Conservation (phyloP, 92 coral and sea anemone species). For the Porites divaricata region DNA sequence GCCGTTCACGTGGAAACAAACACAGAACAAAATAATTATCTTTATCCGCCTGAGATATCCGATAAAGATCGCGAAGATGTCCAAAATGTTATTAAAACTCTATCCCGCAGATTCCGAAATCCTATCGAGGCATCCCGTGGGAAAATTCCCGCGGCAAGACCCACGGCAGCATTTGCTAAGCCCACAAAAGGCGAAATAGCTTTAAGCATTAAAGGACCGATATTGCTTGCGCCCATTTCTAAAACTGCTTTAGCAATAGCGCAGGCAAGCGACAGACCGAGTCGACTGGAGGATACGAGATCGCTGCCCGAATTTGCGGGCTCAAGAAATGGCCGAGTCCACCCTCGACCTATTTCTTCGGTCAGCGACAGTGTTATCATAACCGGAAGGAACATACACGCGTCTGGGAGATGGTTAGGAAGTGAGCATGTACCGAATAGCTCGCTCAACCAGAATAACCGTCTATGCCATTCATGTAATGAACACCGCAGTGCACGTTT, state of each 20-base stretch:
- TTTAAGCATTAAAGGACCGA: slow-evolving; percentile 66
- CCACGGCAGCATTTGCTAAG: slow-evolving; percentile 66
- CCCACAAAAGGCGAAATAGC: slow-evolving; percentile 88
- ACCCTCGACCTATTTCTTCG: slow-evolving; percentile 32
- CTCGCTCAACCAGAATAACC: neutral
- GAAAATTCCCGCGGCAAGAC: slow-evolving; percentile 22
- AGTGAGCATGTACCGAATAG: slow-evolving; percentile 9
- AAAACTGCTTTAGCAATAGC: slow-evolving; percentile 13
- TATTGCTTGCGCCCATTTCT: slow-evolving; percentile 31
- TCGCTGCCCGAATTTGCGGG: slow-evolving; percentile 11
- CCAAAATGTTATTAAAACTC: slow-evolving; percentile 45
- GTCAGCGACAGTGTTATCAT: slow-evolving; percentile 35
- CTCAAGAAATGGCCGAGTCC: slow-evolving; percentile 1
- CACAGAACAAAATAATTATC: neutral
- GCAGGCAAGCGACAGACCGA: slow-evolving; percentile 4
- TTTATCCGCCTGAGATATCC: slow-evolving; percentile 13
- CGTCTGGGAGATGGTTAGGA: slow-evolving; percentile 5
- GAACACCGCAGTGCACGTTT: neutral
- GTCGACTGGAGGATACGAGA: neutral
- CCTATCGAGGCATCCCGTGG: slow-evolving; percentile 41
- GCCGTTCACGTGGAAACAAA: neutral
- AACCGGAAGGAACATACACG: slow-evolving; percentile 26
- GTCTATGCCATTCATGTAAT: slow-evolving; percentile 25
- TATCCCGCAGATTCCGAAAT: slow-evolving; percentile 61
- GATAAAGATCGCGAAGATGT: slow-evolving; percentile 29